Base-by-base conservation (phyloP, 2,888 invertebrate genomes). In the Malthinus flaveolus region DNA sequence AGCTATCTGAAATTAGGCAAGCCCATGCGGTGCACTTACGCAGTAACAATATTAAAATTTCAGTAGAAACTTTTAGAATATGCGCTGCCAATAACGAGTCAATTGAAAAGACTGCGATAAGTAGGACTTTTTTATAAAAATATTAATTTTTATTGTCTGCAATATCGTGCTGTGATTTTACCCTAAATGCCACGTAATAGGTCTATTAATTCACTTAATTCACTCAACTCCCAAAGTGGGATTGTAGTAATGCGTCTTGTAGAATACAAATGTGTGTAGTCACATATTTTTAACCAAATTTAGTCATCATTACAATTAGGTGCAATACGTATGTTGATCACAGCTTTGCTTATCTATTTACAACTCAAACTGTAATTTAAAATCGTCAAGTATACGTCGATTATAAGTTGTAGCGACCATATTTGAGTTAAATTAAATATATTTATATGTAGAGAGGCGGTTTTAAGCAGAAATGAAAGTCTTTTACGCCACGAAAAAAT, bases 301-400 rank as follows among this genome's bases (percentile, higher is more conserved):
- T 64, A 61, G 66, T 53, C 64, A 66, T 64, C 66, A 64, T 59
- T 64, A 64, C 64, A 66, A 66, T 66, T 66, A 66, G 66, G 61
- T 56, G 59, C 55, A 63, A 66, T 66, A 61, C 56, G 61, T 51
- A 62, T 61, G 66, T 66, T 64, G 60, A 62, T 58, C 61, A 58
- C 64, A 61, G 51, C 55, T 61, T 63, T 57, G 54, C 56, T 61
- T 54, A 50, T 55, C 37, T 33, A 61, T 64, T 64, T 66, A 62
- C 60, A 64, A 64, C 61, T 63, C 61, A 64, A 62, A 63, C 62
- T 50, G 64, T 56, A 55, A 62, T 62, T 64, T 64, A 62, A 60
- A 64, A 64, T 62, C 60, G 56, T 23, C 5, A 55, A 49, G 62
- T 62, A 60, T 54, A 59, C 62, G 49, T 46, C 53, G 58, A 52